These are phyloP conservation scores for Labrus mixtus DNA, from an alignment of 2,113 vertebrate species.

Conservation along the genomic window DNA sequence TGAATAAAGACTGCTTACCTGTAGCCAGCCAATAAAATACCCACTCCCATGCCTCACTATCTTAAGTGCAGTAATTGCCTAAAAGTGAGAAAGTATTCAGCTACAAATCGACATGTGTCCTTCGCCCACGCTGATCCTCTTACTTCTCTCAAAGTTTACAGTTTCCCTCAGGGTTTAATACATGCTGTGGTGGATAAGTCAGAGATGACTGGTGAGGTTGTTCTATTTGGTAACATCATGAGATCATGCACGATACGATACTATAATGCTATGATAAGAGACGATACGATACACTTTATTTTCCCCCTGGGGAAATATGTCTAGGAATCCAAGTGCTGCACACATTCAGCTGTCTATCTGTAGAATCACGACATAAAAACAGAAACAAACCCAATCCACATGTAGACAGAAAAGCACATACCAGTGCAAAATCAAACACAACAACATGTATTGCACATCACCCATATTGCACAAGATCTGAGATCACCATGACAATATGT, in stretches of 20 bases:
- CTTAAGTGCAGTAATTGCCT: constrained; percentile 16
- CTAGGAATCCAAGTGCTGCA: no score
- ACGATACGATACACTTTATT: no score
- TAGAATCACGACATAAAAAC: no score
- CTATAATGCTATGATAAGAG: no score
- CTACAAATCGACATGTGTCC: constrained; percentile 44
- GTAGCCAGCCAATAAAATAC: constrained; percentile 33
- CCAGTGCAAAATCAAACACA: no score
- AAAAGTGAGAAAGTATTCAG: constrained; percentile 29
- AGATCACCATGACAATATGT: no score
- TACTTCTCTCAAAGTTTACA: constrained; percentile 31
- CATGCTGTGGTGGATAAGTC: constrained; percentile 7
- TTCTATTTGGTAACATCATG: constrained; percentile 22
- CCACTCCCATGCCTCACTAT: constrained; percentile 20
- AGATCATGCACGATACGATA: not conserved
- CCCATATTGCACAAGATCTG: no score
- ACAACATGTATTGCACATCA: no score
- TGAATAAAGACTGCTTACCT: constrained; percentile 31
- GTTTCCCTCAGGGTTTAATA: constrained; percentile 35
- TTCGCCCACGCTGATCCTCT: constrained; percentile 30
- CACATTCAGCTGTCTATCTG: no score
- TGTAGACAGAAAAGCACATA: no score
- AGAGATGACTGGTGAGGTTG: constrained; percentile 23
- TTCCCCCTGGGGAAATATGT: no score
- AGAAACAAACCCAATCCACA: no score